phyloP scores from a whole-genome alignment of 2,113 vertebrate genomes.

The Gobio gobio region DNA sequence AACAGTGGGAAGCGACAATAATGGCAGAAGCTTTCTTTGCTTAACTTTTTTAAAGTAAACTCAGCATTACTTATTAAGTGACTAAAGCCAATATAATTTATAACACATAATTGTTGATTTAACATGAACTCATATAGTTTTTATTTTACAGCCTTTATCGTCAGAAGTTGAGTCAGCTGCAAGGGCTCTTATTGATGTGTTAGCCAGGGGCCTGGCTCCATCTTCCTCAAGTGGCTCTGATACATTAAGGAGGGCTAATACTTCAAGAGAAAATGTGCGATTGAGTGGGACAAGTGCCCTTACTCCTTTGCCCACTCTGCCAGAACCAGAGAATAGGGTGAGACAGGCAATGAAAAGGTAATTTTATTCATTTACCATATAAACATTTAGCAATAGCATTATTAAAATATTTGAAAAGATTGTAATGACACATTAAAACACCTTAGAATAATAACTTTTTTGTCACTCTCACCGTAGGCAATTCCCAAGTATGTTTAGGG shows the following conservation, averaged over 20 bases:
- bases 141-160: neutral
- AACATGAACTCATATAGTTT: neutral
- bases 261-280: too few relatives aligned
- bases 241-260: too few relatives aligned
- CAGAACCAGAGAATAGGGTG: neutral
- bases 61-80: too few relatives aligned
- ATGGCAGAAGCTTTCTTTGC: too few relatives aligned
- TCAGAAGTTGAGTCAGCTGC: neutral
- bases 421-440: too few relatives aligned
- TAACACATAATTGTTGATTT: neutral
- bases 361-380: neutral
- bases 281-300: neutral
- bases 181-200: conserved; percentile 5
- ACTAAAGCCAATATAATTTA: too few relatives aligned
- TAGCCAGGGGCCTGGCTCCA: neutral
- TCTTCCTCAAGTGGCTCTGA: neutral
- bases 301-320: neutral
- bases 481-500: neutral
- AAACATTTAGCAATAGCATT: neutral
- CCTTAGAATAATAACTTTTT: neutral
- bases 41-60: too few relatives aligned
- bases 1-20: too few relatives aligned
- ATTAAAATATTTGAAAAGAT: too few relatives aligned
- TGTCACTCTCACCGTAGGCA: neutral
- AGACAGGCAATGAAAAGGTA: conserved; percentile 5